Base-by-base conservation (phyloP, 2,797 vertebrate species). In the Xenops minutus region DNA sequence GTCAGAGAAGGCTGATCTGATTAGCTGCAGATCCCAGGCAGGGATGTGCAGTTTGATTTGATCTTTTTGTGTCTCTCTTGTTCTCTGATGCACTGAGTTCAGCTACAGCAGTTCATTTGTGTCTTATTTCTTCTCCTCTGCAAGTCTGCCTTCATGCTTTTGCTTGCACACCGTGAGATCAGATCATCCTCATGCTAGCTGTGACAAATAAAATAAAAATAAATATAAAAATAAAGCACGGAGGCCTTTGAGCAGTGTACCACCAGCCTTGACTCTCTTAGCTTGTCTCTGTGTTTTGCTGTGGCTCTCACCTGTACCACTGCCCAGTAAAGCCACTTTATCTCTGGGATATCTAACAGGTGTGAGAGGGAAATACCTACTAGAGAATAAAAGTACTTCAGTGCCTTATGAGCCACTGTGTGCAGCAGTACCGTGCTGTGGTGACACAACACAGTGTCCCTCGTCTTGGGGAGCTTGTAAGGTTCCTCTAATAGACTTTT, bases 361-460 rank as follows among this genome's bases (percentile, higher is more conserved):
- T 44, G 29, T 13, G 34, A n/a, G n/a, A 79, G 37, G 37, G 37
- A 59, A 48, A 37, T 36, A 66, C 61, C 37, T 62, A 8, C 18
- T 26, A 19, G 46, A 58, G 62, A 73, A 48, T 15, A 34, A 43
- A 56, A 52, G 12, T 7, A 5, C 18, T 78, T 75, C 21, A 2
- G n/a, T 1, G 2, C 54, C 15, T 23, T 55, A 41, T 41, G 73
- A 87, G 30, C 44, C 10, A 7, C 34, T 51, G 56, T 14, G 37
- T 0, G 0, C n/a, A 34, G 82, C n/a, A 41, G n/a, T 39, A 24
- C 9, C 0, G 0, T 37, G 39, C 43, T 27, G 10, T 49, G 71
- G 44, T 63, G 55, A 15, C 34, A 32, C 13, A 46, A 19, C 26
- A n/a, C 3, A 3, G 23, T 68, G 66, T 10, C 34, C 11, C 24